Conservation (phyloP, 64 coral and sea anemone genomes). For the Actinia tenebrosa region DNA sequence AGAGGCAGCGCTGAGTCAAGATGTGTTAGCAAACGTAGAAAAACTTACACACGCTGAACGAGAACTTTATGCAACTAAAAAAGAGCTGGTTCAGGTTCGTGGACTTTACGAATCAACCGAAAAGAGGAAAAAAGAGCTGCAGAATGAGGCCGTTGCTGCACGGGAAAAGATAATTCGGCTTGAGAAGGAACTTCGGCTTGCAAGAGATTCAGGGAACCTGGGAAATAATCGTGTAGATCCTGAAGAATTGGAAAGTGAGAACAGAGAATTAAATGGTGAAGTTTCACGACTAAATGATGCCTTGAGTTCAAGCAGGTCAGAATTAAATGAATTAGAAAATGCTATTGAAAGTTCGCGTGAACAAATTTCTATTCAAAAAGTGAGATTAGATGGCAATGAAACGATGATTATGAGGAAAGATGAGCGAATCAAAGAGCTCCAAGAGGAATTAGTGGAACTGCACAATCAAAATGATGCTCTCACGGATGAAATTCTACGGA, state of each 20-base stretch:
- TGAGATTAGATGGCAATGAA: conserved; percentile 46
- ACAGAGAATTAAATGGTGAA: conserved; percentile 23
- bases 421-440: conserved; percentile 76
- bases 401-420: conserved; percentile 64
- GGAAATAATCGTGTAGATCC: background rate
- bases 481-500: conserved; percentile 75
- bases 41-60: conserved; percentile 80
- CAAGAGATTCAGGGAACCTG: conserved; percentile 16
- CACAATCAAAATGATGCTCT: conserved; percentile 76
- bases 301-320: conserved; percentile 16
- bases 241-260: background rate
- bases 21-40: conserved; percentile 56
- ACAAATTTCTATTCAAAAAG: conserved; percentile 55
- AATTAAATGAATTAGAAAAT: conserved; percentile 49
- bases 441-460: conserved; percentile 62
- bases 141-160: conserved; percentile 31
- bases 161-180: conserved; percentile 36
- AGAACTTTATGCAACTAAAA: conserved; percentile 64
- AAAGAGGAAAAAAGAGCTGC: conserved; percentile 47
- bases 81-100: conserved; percentile 62
- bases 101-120: conserved; percentile 71
- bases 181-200: conserved; percentile 31
- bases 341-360: conserved; percentile 45
- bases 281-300: conserved; percentile 14
- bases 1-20: conserved; percentile 62